These are phyloP conservation scores for Takifugu bimaculatus DNA, from an alignment of 2,113 vertebrate species.

Conservation along the genomic window DNA sequence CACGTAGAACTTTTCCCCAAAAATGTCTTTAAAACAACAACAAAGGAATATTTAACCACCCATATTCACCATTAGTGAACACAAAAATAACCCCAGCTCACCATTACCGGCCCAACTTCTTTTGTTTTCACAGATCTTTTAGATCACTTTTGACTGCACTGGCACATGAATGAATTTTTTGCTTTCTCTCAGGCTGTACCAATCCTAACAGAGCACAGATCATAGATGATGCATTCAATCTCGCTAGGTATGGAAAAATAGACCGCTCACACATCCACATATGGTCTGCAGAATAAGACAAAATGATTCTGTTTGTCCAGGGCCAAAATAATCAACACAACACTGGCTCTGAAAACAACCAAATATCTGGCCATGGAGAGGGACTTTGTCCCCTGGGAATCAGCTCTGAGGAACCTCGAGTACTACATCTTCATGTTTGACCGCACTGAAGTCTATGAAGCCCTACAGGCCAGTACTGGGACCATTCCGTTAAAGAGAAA, in stretches of 20 bases:
- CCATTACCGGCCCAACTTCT: too few species aligned
- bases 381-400: constrained; percentile 86
- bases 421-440: constrained; percentile 91
- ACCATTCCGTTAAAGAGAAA: neutral
- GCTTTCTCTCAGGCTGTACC: constrained; percentile 75
- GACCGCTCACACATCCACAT: too few species aligned
- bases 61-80: too few species aligned
- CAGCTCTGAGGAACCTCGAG: constrained; percentile 77
- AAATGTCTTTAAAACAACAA: too few species aligned
- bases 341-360: constrained; percentile 81
- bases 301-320: constrained; percentile 57
- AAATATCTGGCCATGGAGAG: constrained; percentile 75
- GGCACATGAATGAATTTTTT: neutral
- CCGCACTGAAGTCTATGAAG: constrained; percentile 80
- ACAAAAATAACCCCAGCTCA: too few species aligned
- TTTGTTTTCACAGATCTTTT: too few species aligned
- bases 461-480: constrained; percentile 76
- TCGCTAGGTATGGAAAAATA: constrained; percentile 79
- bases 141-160: neutral
- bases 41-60: too few species aligned
- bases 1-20: too few species aligned
- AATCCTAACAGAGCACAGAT: constrained; percentile 89
- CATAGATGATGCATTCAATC: constrained; percentile 87
- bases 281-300: neutral
- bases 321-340: constrained; percentile 66